These are phyloP conservation scores for Gymnothorax javanicus DNA, from an alignment of 2,797 vertebrate species.

Conservation along the genomic window DNA sequence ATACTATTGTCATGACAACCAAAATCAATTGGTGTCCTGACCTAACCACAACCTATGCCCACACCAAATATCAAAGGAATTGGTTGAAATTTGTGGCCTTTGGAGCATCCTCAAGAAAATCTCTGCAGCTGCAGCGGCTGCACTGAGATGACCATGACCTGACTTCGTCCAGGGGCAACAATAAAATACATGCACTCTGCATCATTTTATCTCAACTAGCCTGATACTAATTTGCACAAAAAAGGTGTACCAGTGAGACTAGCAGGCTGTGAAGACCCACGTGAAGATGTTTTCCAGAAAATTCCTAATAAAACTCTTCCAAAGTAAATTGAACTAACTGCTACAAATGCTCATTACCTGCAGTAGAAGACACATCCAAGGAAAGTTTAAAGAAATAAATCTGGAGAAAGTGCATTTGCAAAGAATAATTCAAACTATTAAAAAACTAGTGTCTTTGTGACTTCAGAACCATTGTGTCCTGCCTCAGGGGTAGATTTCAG, in stretches of 20 bases:
- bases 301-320: background rate
- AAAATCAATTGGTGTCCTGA: too few relatives aligned
- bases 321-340: background rate
- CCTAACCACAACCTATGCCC: too few relatives aligned
- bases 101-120: too few relatives aligned
- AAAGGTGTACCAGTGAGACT: background rate
- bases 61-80: too few relatives aligned
- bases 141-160: too few relatives aligned
- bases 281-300: background rate
- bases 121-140: too few relatives aligned
- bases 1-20: too few relatives aligned
- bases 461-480: background rate
- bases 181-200: background rate
- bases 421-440: background rate
- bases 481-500: background rate
- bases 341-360: background rate
- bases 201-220: background rate
- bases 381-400: background rate
- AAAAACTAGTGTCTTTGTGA: background rate
- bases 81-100: too few relatives aligned
- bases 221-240: background rate
- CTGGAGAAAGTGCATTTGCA: background rate
- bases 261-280: background rate
- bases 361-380: background rate
- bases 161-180: too few relatives aligned